Evolutionary conservation across 2,113 vertebrate species (phyloP), one percentile per base, ranked within the genome.

Genomic region (Anolis sagrei): DNA sequence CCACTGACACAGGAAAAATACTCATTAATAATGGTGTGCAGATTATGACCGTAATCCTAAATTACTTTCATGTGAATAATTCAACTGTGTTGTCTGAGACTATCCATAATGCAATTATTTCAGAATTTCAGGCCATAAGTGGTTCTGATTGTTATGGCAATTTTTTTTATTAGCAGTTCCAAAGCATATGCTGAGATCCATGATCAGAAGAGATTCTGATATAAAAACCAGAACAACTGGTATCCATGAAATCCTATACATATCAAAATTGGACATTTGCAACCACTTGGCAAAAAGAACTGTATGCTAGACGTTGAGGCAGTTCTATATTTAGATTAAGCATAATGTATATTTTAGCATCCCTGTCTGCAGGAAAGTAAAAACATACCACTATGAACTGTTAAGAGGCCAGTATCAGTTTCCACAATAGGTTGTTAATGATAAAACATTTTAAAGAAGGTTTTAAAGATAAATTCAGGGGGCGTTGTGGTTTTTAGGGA

Each of bases 1-100:
- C 1, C 39, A 48, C 29, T 79, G 88, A 58, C 79, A 87, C 87
- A 83, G 77, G 54, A 90, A 89, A 36, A 78, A 61, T 90, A 85
- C 18, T 91, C 70, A 76, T 90, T 87, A 84, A 77, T 91, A 73
- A 76, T 82, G 27, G 19, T 70, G 18, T 91, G 82, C 64, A 76
- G 91, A 91, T 66, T 0, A 0, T 79, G 79, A 27, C 81, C 48
- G 75, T 81, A 86, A 86, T 86, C 78, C 84, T 86, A 86, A 86
- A 81, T 86, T 86, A 66, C 84, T 81, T 86, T 86, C 70, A 81
- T 80, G 44, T 81, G 54, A 81, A 74, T 75, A 75, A 86, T 80
- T 81, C 32, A 48, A 36, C 39, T 86, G 78, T 72, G 29, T 66
- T 51, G 77, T 81, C 79, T 81, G 70, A n/a, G 58, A 66, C 11